Evolutionary conservation across 2,888 invertebrate species (phyloP), one percentile per base, ranked within the genome.

Genomic region (Busseola fusca): DNA sequence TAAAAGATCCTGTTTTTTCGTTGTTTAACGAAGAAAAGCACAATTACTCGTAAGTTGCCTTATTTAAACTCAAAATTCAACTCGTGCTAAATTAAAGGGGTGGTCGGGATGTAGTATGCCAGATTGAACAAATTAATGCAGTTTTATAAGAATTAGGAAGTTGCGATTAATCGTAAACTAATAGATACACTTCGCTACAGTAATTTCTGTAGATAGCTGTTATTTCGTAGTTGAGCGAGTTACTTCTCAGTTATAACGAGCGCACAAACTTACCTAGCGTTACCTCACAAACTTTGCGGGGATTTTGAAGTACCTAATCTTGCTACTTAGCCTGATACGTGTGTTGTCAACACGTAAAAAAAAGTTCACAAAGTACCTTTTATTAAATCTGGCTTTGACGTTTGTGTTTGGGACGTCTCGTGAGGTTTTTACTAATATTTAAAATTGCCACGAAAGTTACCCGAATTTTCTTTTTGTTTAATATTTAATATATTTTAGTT

Each of bases 301-400:
- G 30, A 64, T 64, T 52, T 76, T 64, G 34, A 60, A 48, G 34
- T 64, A n/a, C n/a, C n/a, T n/a, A 67, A 59, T 64, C 59, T 37
- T 37, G 42, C 37, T 62, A 50, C 56, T 65, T 62, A 60, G 0
- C 40, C 18, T 40, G 52, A n/a, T 42, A 30, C 68, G 45, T 25
- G 18, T n/a, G 27, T 40, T 45, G 30, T 58, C 42, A 42, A 58
- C 27, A 58, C 9, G 12, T 25, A 18, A 40, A 70, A 63, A 14
- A 2, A 14, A 3, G n/a, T 40, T 1, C 6, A 63, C 21, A 37
- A 52, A 30, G 21, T 45, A 5, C 3, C 6, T 56, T 30, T 37
- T 50, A 57, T 45, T 52, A 42, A 57, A 45, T 21, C 27, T 30
- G n/a, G 58, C n/a, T 25, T n/a, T n/a, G 21, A 21, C 1, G 3